Base-by-base conservation (phyloP, 2,797 vertebrate species). In the Acanthurus tractus region DNA sequence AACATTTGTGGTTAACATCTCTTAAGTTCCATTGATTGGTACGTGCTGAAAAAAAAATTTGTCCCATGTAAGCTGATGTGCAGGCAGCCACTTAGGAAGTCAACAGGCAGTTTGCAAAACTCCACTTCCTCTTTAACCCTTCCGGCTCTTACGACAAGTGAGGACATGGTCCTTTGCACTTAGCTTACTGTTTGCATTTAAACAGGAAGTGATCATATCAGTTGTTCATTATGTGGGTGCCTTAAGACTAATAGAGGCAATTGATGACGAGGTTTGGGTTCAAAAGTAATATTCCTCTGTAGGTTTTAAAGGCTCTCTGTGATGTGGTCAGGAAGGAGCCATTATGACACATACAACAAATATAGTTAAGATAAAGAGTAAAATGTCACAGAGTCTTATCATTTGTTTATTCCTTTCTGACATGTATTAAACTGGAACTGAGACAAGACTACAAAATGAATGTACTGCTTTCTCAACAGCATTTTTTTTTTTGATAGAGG, bases 91-190 rank as follows among this genome's bases (percentile, higher is more conserved):
- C 78, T 90, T 85, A 86, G 88, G 84, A 89, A 90, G 89, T 89
- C 64, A 85, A 85, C 68, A 79, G 75, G 75, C 76, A 71, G 73
- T 82, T 83, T 76, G 68, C 82, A 74, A 72, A 86, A 79, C 78
- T 64, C 70, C 68, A 93, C 93, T 94, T 95, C 94, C 94, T 91
- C 92, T 29, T 91, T 93, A 90, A 92, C 83, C 83, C 92, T 89
- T 88, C 81, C 79, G 76, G 88, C 78, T 64, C 71, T 57, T n/a
- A 63, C 61, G 64, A 84, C 69, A 58, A 52, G 52, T 22, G 10
- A 58, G 64, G 70, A 71, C 12, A 22, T 56, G 22, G 22, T 0
- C 3, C 46, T 67, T 25, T 20, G 9, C 0, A 1, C 17, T 8
- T 65, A 64, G 80, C 68, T 13, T n/a, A 34, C 20, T 52, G 38